These are phyloP conservation scores for Mamestra configurata DNA, from an alignment of 1,140 invertebrate genomes.

Conservation along the genomic window DNA sequence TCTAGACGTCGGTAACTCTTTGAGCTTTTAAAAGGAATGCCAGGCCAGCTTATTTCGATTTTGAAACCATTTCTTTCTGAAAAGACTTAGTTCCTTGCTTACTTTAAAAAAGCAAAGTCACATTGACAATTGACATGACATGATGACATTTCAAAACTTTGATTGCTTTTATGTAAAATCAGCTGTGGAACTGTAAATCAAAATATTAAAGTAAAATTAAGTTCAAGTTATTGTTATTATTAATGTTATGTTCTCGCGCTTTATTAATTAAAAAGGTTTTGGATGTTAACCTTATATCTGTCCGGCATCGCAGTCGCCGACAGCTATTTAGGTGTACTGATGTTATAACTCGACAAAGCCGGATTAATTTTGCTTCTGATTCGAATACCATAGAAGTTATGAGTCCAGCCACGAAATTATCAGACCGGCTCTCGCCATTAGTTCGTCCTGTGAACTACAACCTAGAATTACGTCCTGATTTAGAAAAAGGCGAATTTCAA, in stretches of 20 bases:
- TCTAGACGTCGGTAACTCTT: no score
- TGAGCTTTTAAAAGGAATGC: no score
- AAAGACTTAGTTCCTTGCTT: no score
- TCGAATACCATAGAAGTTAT: conserved; percentile 65
- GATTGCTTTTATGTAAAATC: neutral
- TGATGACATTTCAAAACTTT: neutral
- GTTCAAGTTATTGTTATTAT: neutral
- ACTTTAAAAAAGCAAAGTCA: no score
- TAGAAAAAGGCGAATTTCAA: conserved; percentile 91
- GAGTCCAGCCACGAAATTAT: conserved; percentile 59
- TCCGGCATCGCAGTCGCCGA: neutral
- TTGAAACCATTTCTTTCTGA: no score
- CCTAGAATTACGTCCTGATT: conserved; percentile 92
- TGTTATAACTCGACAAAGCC: conserved; percentile 25
- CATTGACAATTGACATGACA: no score
- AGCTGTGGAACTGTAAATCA: neutral
- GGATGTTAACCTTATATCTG: neutral
- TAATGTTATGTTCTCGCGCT: neutral
- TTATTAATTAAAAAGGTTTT: conserved; percentile 1
- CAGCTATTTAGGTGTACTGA: neutral
- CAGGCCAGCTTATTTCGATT: no score
- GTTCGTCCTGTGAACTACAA: conserved; percentile 93
- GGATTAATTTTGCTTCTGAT: conserved; percentile 17
- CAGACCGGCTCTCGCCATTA: conserved; percentile 89
- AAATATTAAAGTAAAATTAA: neutral